Conservation (phyloP, 2,797 vertebrate genomes). For the Chrysocyon brachyurus region DNA sequence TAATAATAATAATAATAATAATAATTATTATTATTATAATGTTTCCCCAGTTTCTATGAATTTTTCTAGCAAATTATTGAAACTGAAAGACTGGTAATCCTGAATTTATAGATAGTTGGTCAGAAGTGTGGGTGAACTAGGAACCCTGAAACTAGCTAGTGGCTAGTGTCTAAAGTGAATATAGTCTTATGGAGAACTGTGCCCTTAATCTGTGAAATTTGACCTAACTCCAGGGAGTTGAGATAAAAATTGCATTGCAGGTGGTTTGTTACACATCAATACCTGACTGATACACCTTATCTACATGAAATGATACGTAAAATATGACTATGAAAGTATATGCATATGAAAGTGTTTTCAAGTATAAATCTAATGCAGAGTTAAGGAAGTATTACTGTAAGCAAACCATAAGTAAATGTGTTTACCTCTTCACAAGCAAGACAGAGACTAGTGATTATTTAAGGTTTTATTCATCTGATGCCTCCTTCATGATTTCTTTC, state of each 20-base stretch:
- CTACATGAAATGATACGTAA: slow-evolving; percentile 31
- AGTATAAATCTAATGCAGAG: neutral
- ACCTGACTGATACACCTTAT: neutral
- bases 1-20: neutral
- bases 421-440: neutral
- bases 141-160: neutral
- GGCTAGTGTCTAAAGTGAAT: neutral
- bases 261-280: neutral
- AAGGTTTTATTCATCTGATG: neutral
- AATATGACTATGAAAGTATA: neutral
- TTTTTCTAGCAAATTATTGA: neutral
- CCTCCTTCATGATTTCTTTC: neutral
- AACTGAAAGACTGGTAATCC: neutral
- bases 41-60: slow-evolving; percentile 1
- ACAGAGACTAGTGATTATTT: neutral
- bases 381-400: neutral
- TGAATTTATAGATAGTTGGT: neutral
- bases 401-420: neutral
- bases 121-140: neutral
- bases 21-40: neutral
- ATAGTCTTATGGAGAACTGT: neutral
- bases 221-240: neutral
- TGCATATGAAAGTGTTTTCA: neutral
- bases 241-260: neutral
- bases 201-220: neutral